phyloP scores from a whole-genome alignment of 2,888 invertebrate genomes.

The Meganola albula region DNA sequence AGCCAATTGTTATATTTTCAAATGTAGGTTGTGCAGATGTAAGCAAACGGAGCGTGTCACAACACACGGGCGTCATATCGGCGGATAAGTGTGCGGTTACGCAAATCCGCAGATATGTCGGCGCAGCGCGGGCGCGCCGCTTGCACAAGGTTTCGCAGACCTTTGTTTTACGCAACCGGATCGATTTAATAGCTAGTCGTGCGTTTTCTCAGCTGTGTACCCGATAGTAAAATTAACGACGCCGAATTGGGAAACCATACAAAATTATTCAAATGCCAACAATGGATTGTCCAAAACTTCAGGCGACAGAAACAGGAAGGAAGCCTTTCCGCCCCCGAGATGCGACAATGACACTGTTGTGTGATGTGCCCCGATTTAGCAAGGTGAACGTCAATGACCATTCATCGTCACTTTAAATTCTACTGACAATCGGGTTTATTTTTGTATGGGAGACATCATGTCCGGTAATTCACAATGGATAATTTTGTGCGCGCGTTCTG shows the following conservation, averaged over 20 bases:
- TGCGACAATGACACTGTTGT: slow-evolving; percentile 44
- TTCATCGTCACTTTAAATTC: slow-evolving; percentile 37
- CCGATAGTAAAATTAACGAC: slow-evolving; percentile 45
- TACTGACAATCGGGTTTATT: slow-evolving; percentile 49
- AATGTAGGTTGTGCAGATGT: slow-evolving; percentile 46
- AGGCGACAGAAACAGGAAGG: slow-evolving; percentile 34
- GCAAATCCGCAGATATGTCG: slow-evolving; percentile 77
- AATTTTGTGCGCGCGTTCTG: slow-evolving; percentile 38
- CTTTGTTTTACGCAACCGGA: slow-evolving; percentile 77
- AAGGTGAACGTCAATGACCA: slow-evolving; percentile 40
- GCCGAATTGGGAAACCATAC: slow-evolving; percentile 38
- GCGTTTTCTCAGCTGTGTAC: slow-evolving; percentile 70
- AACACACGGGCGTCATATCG: slow-evolving; percentile 67
- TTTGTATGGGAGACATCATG: slow-evolving; percentile 58
- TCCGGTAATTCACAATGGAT: slow-evolving; percentile 51
- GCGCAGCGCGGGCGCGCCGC: slow-evolving; percentile 68
- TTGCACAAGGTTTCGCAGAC: slow-evolving; percentile 77
- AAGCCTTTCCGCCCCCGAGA: slow-evolving; percentile 28
- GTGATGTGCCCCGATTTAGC: slow-evolving; percentile 24
- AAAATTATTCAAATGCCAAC: slow-evolving; percentile 27
- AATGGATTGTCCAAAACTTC: slow-evolving; percentile 18
- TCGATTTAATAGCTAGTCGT: slow-evolving; percentile 75
- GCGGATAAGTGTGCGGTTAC: slow-evolving; percentile 76
- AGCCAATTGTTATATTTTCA: slow-evolving; percentile 28
- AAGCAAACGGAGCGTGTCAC: slow-evolving; percentile 65